Percentiles rank a stretch among this genome's conserved stretches.
These are phyloP conservation scores for Dilophus febrilis DNA, from an alignment of 2,888 invertebrate genomes.

Conservation along the genomic window DNA sequence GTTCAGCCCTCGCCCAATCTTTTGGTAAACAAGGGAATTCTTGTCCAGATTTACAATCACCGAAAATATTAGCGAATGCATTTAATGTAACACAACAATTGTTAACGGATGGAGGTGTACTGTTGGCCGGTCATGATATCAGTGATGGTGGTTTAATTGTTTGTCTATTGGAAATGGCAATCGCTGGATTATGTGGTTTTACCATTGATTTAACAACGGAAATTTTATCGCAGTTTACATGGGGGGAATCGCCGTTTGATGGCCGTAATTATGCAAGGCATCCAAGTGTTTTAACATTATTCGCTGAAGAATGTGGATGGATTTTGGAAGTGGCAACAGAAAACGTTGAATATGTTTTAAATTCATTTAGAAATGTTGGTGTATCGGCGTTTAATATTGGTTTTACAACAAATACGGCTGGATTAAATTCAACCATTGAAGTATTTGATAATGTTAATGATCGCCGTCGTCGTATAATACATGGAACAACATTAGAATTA, in stretches of 20 bases:
- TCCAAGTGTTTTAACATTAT: slow-evolving; percentile 36
- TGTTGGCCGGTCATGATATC: slow-evolving; percentile 78
- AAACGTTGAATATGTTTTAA: slow-evolving; percentile 39
- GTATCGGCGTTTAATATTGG: slow-evolving; percentile 55
- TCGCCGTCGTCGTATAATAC: slow-evolving; percentile 23
- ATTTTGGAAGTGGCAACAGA: slow-evolving; percentile 50
- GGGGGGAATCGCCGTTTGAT: no score
- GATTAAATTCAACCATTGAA: slow-evolving; percentile 31
- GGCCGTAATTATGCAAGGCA: slow-evolving; percentile 11
- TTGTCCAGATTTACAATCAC: slow-evolving; percentile 63
- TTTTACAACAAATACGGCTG: slow-evolving; percentile 41
- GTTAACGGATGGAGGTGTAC: slow-evolving; percentile 38
- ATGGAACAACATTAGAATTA: slow-evolving; percentile 37
- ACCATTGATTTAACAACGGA: slow-evolving; percentile 42
- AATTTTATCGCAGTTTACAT: slow-evolving; percentile 14
- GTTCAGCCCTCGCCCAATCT: slow-evolving; percentile 83
- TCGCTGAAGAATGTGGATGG: slow-evolving; percentile 77
- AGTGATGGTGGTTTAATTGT: slow-evolving; percentile 92
- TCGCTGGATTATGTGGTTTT: slow-evolving; percentile 75
- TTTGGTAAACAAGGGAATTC: slow-evolving; percentile 67
- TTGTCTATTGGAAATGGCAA: slow-evolving; percentile 88
- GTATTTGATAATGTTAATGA: slow-evolving; percentile 28
- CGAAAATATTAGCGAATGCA: slow-evolving; percentile 46
- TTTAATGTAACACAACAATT: slow-evolving; percentile 74
- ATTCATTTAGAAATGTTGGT: slow-evolving; percentile 39